These are phyloP conservation scores for Chionoecetes opilio DNA, from an alignment of 1,140 invertebrate species.

Conservation along the genomic window DNA sequence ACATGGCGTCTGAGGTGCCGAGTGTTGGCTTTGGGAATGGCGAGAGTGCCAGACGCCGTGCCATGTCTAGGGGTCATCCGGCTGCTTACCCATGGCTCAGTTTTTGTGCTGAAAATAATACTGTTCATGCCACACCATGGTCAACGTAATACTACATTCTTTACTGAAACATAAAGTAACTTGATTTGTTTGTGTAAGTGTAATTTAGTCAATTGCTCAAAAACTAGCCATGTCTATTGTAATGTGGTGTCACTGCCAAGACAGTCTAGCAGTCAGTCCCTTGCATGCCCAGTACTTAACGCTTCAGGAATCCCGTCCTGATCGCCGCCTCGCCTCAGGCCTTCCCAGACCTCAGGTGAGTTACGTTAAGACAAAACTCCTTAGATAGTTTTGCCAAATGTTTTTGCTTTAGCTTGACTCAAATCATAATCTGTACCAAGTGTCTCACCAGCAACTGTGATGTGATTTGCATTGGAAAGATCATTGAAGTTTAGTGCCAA, in stretches of 20 bases:
- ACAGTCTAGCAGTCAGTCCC: neutral
- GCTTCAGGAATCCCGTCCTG: neutral
- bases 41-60: neutral
- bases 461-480: neutral
- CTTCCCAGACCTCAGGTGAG: constrained; percentile 50
- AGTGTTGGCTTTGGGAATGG: constrained; percentile 60
- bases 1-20: constrained; percentile 47
- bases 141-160: neutral
- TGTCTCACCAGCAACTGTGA: neutral
- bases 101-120: constrained; percentile 60
- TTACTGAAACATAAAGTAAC: no score
- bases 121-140: neutral
- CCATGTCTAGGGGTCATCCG: constrained; percentile 64
- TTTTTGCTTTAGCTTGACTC: neutral
- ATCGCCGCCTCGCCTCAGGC: neutral
- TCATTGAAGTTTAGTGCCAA: neutral
- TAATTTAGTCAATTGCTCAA: constrained; percentile 43
- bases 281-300: constrained; percentile 41
- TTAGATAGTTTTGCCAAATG: constrained; percentile 7
- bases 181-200: neutral
- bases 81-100: constrained; percentile 65
- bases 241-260: constrained; percentile 59
- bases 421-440: neutral
- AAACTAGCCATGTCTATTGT: constrained; percentile 45
- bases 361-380: neutral